Base-by-base conservation (phyloP, 2,888 invertebrate species). In the Prenolepis imparis region DNA sequence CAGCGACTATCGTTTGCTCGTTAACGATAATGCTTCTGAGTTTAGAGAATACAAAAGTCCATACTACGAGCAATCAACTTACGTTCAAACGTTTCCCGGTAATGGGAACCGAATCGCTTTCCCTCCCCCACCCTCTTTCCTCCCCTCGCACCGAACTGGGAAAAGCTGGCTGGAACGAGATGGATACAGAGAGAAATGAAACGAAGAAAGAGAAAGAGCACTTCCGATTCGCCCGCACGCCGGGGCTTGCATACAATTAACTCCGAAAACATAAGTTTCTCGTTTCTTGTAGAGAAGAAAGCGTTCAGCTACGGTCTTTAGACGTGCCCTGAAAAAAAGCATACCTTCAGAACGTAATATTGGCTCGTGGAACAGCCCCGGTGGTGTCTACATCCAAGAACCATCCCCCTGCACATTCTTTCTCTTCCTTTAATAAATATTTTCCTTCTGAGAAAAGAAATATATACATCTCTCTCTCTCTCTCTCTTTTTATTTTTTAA, bases 41-140 rank as follows among this genome's bases (percentile, higher is more conserved):
- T 77, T 77, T 77, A 67, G 77, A 77, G 77, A 77, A 77, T 77
- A 77, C 77, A 68, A 77, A 77, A 77, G 77, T 77, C 77, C 68
- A 68, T 77, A 77, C 28, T 67, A 77, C 77, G 77, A 77, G 77
- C 77, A 77, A 77, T 77, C 77, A 68, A 77, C 77, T 77, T 77
- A 68, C 77, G 77, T 77, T 77, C 57, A 77, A 77, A 77, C 68
- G 77, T 68, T 77, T 55, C 41, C 32, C 77, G 57, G 68, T 77
- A 77, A 77, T 77, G 77, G 77, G 77, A 77, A 77, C 68, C 77
- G 68, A 77, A 77, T 77, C 68, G 68, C 77, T 57, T 41, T 15
- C 55, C 48, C 6, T n/a, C 1, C n/a, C 48, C 48, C 1, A 8
- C 48, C 48, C 0, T 18, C 6, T 1, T 18, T 5, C 48, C 0